phyloP scores from a whole-genome alignment of 1,140 invertebrate species.

The Anastrepha obliqua region DNA sequence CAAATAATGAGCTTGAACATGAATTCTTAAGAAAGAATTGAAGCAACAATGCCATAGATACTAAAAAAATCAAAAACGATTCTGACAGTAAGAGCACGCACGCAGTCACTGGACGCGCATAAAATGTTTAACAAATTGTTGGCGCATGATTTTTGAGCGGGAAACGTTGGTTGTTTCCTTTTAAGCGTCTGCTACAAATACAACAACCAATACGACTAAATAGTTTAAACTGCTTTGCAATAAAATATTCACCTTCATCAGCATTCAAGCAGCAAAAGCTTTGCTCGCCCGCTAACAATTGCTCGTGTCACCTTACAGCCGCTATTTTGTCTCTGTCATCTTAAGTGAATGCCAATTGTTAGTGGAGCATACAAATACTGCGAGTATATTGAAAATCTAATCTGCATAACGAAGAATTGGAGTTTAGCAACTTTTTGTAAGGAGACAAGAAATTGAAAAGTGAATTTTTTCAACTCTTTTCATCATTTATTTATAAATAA shows the following conservation, averaged over 20 bases:
- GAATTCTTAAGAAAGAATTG: neutral
- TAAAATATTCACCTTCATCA: neutral
- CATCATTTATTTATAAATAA: too few relatives aligned
- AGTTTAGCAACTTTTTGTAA: too few relatives aligned
- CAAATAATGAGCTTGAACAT: neutral
- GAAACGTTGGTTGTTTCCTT: neutral
- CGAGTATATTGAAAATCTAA: too few relatives aligned
- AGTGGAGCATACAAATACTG: neutral
- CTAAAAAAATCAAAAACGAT: too few relatives aligned
- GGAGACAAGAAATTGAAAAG: too few relatives aligned
- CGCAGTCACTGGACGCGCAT: constrained; percentile 19
- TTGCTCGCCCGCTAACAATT: neutral
- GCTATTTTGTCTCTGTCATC: neutral
- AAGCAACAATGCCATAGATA: too few relatives aligned
- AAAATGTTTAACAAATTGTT: constrained; percentile 46
- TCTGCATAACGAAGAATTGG: too few relatives aligned
- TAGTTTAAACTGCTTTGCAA: neutral
- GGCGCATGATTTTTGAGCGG: neutral
- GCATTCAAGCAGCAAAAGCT: neutral
- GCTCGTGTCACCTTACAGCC: constrained; percentile 9
- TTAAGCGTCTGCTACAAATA: neutral
- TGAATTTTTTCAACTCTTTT: too few relatives aligned
- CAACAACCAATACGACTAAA: neutral
- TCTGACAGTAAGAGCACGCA: neutral
- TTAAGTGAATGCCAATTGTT: neutral